Evolutionary conservation across 2,888 invertebrate species (phyloP).

Genomic region (Rhagophthalmus giganteus): DNA sequence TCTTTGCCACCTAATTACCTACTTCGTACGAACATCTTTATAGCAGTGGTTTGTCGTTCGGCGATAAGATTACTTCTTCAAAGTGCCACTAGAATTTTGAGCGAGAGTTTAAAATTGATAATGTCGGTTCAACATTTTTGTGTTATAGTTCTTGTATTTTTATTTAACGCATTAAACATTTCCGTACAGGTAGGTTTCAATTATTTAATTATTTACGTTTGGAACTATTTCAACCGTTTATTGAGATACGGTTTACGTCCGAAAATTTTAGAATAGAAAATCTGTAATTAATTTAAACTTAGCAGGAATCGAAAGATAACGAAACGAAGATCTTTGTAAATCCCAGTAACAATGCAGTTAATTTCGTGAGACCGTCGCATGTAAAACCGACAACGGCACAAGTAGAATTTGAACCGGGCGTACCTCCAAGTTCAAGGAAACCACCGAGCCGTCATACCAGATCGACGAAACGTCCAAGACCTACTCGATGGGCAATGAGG

Average conservation of each 20-base stretch:
- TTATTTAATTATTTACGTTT: too few species aligned
- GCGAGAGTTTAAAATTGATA: background rate
- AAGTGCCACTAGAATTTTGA: constrained; percentile 1
- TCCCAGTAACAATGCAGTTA: constrained; percentile 9
- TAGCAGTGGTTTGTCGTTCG: constrained; percentile 8
- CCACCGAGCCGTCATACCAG: constrained; percentile 7
- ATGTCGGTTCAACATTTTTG: background rate
- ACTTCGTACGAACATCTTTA: constrained; percentile 22
- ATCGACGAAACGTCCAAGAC: constrained; percentile 21
- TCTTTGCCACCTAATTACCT: constrained; percentile 29
- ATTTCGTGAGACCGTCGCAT: constrained; percentile 15
- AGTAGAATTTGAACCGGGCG: constrained; percentile 39
- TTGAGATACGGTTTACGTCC: too few species aligned
- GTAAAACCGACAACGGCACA: constrained; percentile 37
- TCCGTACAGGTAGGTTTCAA: background rate
- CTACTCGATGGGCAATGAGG: too few species aligned
- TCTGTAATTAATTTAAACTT: constrained; percentile 1
- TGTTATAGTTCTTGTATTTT: background rate
- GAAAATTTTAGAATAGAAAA: background rate
- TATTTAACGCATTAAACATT: background rate
- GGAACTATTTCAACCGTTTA: too few species aligned
- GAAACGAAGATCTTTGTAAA: constrained; percentile 15
- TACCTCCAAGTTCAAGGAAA: constrained; percentile 36
- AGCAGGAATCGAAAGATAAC: background rate
- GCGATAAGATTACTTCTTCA: constrained; percentile 17